phyloP scores from a whole-genome alignment of 2,888 invertebrate genomes.

The Orchestes rusci region DNA sequence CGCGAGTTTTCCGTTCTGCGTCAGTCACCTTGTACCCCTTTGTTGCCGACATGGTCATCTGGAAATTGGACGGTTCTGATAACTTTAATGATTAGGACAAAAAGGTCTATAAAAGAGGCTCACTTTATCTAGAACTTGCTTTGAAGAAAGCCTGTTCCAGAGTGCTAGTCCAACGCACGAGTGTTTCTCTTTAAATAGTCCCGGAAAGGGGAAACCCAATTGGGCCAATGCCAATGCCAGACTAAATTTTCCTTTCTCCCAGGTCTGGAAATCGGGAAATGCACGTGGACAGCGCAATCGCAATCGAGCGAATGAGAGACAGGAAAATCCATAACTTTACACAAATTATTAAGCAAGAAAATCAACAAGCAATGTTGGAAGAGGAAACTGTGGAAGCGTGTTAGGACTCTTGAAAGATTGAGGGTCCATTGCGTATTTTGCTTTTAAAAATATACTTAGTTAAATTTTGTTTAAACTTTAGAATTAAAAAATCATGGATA shows the following conservation, averaged over 20 bases:
- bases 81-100: too few species aligned
- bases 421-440: too few species aligned
- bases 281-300: conserved; percentile 21
- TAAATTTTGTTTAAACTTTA: too few species aligned
- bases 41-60: conserved; percentile 40
- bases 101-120: neutral
- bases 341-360: too few species aligned
- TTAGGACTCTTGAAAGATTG: too few species aligned
- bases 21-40: conserved; percentile 70
- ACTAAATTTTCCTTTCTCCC: conserved; percentile 33
- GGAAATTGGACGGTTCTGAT: conserved; percentile 4
- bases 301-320: neutral
- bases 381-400: too few species aligned
- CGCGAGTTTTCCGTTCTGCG: conserved; percentile 57
- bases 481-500: too few species aligned
- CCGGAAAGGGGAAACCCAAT: conserved; percentile 6
- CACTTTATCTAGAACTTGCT: neutral
- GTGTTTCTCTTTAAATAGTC: conserved; percentile 3
- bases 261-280: conserved; percentile 27
- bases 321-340: conserved; percentile 8
- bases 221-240: conserved; percentile 27
- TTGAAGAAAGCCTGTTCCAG: neutral
- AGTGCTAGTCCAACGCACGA: neutral
- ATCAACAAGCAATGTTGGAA: too few species aligned
- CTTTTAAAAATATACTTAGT: too few species aligned